Evolutionary conservation across 2,888 invertebrate genomes (phyloP).

Genomic region (Calameuta idolon): DNA sequence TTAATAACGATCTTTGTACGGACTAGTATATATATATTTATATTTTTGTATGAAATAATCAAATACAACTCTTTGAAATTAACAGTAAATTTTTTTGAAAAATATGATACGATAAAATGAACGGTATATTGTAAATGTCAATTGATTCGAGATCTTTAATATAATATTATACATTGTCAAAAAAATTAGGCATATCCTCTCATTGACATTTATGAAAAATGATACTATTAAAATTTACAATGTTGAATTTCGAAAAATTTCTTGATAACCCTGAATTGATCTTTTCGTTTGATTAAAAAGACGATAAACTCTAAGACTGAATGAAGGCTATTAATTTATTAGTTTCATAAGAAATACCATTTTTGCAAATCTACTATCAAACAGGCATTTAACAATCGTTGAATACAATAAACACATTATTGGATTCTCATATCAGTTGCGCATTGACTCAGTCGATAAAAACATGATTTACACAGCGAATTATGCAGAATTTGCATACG

Average conservation of each 20-base stretch:
- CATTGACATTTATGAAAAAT: background rate
- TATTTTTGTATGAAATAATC: too few relatives aligned
- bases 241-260: background rate
- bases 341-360: background rate
- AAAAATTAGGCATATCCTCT: background rate
- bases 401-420: background rate
- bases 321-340: background rate
- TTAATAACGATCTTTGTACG: background rate
- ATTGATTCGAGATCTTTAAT: background rate
- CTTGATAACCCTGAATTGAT: background rate
- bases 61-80: too few relatives aligned
- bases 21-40: background rate
- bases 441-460: background rate
- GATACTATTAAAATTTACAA: background rate
- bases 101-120: background rate
- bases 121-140: background rate
- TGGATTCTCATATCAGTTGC: background rate
- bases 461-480: background rate
- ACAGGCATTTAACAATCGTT: background rate
- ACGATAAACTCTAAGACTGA: background rate
- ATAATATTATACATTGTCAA: background rate
- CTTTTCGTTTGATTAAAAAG: background rate
- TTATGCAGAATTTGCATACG: background rate
- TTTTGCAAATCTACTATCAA: background rate
- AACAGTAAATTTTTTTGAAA: background rate